Percentiles rank a stretch among this genome's conserved stretches.
phyloP scores from a whole-genome alignment of 2,797 vertebrate genomes.

The Gymnothorax reevesii region DNA sequence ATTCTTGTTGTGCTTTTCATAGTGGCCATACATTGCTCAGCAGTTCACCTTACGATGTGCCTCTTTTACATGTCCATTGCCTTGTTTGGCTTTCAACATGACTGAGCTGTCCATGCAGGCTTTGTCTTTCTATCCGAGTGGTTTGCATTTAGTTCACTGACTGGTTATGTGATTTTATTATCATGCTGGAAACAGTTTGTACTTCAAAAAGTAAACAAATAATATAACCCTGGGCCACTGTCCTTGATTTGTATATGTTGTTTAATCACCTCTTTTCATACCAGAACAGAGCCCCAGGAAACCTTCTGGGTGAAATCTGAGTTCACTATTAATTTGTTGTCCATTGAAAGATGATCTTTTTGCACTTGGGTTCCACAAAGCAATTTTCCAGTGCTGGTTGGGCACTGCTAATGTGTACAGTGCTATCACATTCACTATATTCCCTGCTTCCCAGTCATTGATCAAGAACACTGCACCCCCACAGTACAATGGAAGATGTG shows the following conservation, averaged over 20 bases:
- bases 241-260: not conserved
- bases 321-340: not conserved
- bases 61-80: not conserved
- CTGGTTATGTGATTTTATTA: not conserved
- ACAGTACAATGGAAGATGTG: not conserved
- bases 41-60: not conserved
- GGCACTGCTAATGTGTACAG: slow-evolving; percentile 39
- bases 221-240: not conserved
- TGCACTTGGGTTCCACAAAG: not conserved
- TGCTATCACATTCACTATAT: slow-evolving; percentile 29
- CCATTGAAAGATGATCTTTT: not conserved
- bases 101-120: not conserved
- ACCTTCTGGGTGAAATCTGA: not conserved
- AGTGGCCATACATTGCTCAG: slow-evolving; percentile 9
- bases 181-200: not conserved
- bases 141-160: not conserved
- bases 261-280: not conserved
- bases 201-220: not conserved
- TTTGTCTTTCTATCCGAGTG: not conserved
- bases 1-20: slow-evolving; percentile 17
- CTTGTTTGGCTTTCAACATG: not conserved
- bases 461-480: not conserved
- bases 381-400: not conserved
- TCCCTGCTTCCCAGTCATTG: not conserved
- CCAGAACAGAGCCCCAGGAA: not conserved